Conservation (phyloP, 2,888 invertebrate genomes). For the Meteorus cinctellus region DNA sequence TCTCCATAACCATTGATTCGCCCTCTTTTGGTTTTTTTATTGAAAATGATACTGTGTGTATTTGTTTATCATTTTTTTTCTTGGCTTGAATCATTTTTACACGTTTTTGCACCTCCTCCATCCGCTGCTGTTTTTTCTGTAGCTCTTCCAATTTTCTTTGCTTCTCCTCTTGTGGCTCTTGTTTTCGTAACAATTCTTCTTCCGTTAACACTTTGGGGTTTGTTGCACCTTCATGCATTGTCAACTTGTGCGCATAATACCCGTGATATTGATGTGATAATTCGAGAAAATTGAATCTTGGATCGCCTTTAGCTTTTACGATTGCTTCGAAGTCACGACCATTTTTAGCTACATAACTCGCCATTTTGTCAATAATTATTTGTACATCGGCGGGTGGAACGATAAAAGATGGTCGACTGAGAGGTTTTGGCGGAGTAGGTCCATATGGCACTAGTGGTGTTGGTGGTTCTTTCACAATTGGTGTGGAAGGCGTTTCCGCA, state of each 20-base stretch:
- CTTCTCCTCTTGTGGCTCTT: conserved; percentile 69
- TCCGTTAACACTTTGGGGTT: conserved; percentile 69
- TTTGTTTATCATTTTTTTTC: conserved; percentile 67
- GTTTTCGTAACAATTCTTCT: conserved; percentile 68
- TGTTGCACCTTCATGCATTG: conserved; percentile 71
- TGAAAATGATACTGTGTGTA: conserved; percentile 84
- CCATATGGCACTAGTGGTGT: conserved; percentile 69
- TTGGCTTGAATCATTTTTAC: conserved; percentile 71
- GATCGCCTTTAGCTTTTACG: conserved; percentile 87
- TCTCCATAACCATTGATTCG: conserved; percentile 78
- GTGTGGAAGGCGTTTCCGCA: conserved; percentile 43
- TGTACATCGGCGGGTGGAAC: conserved; percentile 88
- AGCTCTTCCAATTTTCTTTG: conserved; percentile 69
- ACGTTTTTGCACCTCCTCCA: conserved; percentile 70
- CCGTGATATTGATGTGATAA: conserved; percentile 84
- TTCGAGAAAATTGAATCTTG: conserved; percentile 90
- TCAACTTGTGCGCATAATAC: conserved; percentile 85
- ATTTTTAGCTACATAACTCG: conserved; percentile 95
- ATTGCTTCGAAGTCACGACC: conserved; percentile 95
- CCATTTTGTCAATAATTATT: conserved; percentile 96
- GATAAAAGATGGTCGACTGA: conserved; percentile 74
- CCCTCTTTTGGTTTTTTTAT: conserved; percentile 88
- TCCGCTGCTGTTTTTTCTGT: conserved; percentile 70
- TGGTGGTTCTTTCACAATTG: conserved; percentile 56
- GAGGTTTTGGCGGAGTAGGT: conserved; percentile 63